Conservation (phyloP, 1,140 invertebrate genomes). For the Globodera ellingtonae region DNA sequence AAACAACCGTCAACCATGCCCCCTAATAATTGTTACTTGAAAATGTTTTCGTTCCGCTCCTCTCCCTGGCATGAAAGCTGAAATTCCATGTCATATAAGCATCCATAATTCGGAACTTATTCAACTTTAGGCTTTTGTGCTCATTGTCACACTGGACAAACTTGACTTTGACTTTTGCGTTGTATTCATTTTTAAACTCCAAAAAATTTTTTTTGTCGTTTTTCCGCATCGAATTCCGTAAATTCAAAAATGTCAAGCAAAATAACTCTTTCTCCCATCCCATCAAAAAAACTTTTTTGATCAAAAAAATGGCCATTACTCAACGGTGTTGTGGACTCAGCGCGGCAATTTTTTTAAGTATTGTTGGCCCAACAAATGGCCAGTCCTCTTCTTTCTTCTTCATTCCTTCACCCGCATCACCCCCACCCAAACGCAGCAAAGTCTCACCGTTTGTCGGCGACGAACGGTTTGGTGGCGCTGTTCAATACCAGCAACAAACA, state of each 20-base stretch:
- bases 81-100: too few relatives aligned
- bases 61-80: neutral
- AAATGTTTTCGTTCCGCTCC: neutral
- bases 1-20: too few relatives aligned
- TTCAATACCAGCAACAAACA: neutral
- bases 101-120: too few relatives aligned
- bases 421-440: slow-evolving; percentile 15
- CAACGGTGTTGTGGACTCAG: neutral
- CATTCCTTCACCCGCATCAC: neutral
- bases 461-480: neutral
- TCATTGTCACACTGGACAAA: too few relatives aligned
- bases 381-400: neutral
- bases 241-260: too few relatives aligned
- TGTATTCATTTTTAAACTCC: too few relatives aligned
- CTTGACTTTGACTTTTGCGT: too few relatives aligned
- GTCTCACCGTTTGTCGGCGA: neutral
- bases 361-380: neutral
- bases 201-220: too few relatives aligned
- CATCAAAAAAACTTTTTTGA: neutral
- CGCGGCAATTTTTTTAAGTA: neutral
- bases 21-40: neutral
- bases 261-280: too few relatives aligned
- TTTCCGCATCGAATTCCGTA: too few relatives aligned
- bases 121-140: too few relatives aligned
- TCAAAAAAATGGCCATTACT: neutral